A percentile compares a stretch with the other conserved stretches of the same genome.
Conservation (phyloP, 2,888 invertebrate genomes). For the Scaptomyza tumidula region DNA sequence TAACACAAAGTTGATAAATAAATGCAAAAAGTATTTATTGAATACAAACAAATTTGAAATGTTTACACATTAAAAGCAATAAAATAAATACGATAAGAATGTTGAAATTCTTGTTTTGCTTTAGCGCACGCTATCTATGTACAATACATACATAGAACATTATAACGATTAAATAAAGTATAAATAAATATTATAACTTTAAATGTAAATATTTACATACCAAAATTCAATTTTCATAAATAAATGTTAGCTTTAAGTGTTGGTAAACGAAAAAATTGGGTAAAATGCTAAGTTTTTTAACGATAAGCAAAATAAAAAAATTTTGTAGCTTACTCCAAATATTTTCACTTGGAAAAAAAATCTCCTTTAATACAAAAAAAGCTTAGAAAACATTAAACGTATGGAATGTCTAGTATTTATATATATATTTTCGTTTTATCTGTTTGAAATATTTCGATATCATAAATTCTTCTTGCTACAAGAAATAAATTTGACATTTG, state of each 20-base stretch:
- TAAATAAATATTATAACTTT: constrained; percentile 18
- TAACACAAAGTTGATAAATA: constrained; percentile 31
- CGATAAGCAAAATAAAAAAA: background rate
- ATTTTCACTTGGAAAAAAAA: background rate
- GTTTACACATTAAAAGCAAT: constrained; percentile 31
- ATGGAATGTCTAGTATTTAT: too few species aligned
- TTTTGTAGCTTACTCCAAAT: background rate
- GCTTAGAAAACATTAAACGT: background rate
- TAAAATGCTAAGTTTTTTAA: constrained; percentile 17
- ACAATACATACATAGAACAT: constrained; percentile 24
- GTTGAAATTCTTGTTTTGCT: constrained; percentile 1
- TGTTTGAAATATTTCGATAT: background rate
- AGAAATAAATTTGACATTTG: background rate
- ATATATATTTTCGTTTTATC: too few species aligned
- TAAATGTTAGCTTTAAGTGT: background rate
- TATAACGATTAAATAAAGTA: constrained; percentile 19
- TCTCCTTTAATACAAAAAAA: background rate
- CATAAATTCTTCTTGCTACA: constrained; percentile 1
- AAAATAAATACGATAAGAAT: constrained; percentile 20
- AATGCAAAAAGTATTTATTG: constrained; percentile 33
- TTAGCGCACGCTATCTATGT: constrained; percentile 22
- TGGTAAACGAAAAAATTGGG: background rate
- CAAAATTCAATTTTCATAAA: constrained; percentile 12
- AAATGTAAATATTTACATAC: constrained; percentile 27
- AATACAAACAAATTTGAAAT: constrained; percentile 22